Percentiles rank a stretch among this genome's conserved stretches.
These are phyloP conservation scores for Cerceris ruficornis DNA, from an alignment of 2,888 invertebrate species.

Conservation along the genomic window DNA sequence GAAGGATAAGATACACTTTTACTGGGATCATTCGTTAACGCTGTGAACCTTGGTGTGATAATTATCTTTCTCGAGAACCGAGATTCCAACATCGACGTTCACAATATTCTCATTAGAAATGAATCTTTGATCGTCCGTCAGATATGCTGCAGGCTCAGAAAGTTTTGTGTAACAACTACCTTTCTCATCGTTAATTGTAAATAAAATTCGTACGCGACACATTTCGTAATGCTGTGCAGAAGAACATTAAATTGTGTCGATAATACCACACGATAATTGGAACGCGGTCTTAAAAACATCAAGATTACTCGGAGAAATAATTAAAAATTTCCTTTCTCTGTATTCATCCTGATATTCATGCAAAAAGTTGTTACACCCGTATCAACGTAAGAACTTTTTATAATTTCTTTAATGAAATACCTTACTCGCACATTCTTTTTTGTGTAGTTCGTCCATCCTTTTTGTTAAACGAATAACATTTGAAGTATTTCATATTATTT, in stretches of 20 bases:
- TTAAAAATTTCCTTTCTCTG: too few species aligned
- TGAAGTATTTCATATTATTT: too few species aligned
- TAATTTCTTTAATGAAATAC: too few species aligned
- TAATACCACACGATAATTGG: not conserved
- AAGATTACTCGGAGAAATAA: too few species aligned
- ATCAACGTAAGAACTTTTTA: too few species aligned
- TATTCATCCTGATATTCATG: too few species aligned
- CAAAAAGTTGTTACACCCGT: too few species aligned
- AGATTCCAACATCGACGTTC: not conserved
- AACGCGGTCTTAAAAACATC: not conserved
- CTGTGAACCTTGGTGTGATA: not conserved
- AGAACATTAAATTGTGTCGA: not conserved
- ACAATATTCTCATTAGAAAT: not conserved
- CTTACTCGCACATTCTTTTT: too few species aligned
- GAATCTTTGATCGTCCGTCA: not conserved
- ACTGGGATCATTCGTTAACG: not conserved
- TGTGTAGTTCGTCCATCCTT: too few species aligned
- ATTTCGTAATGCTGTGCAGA: not conserved
- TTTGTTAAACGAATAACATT: too few species aligned
- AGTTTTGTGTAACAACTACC: not conserved
- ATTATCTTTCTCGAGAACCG: not conserved
- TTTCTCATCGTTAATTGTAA: not conserved
- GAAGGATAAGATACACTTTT: not conserved
- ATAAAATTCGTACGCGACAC: not conserved
- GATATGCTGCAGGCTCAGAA: not conserved